These are phyloP conservation scores for Cryptotis parvus DNA, from an alignment of 2,113 vertebrate species.

Conservation along the genomic window DNA sequence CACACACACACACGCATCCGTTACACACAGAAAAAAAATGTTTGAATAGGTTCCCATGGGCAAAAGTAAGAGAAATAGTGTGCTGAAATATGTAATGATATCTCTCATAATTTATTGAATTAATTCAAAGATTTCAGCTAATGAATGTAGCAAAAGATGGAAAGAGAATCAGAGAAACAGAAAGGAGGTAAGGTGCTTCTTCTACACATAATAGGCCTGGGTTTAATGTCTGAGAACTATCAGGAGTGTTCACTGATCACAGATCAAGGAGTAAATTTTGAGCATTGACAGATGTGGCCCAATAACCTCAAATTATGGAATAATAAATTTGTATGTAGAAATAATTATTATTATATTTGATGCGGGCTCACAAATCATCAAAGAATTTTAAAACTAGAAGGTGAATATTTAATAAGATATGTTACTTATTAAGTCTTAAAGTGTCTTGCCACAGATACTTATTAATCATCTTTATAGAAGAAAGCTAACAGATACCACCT, in stretches of 20 bases:
- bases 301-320: neutral
- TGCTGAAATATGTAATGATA: constrained; percentile 19
- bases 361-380: no score
- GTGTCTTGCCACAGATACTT: constrained; percentile 57
- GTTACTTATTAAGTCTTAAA: constrained; percentile 64
- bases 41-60: neutral
- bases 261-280: no score
- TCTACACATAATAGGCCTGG: no score
- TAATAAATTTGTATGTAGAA: constrained; percentile 13
- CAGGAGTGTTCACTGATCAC: no score
- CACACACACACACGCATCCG: neutral
- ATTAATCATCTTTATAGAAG: constrained; percentile 66
- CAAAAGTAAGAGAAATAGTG: neutral
- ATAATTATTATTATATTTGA: constrained; percentile 35
- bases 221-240: no score
- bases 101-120: neutral
- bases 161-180: no score
- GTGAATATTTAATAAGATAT: constrained; percentile 65
- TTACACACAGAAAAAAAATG: no score
- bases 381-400: constrained; percentile 27
- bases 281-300: no score
- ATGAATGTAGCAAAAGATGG: constrained; percentile 37
- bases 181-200: no score
- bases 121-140: constrained; percentile 1
- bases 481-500: constrained; percentile 55